A percentile compares a stretch with the other conserved stretches of the same genome.
phyloP scores from a whole-genome alignment of 2,888 invertebrate genomes.

The Physocephala rufipes region DNA sequence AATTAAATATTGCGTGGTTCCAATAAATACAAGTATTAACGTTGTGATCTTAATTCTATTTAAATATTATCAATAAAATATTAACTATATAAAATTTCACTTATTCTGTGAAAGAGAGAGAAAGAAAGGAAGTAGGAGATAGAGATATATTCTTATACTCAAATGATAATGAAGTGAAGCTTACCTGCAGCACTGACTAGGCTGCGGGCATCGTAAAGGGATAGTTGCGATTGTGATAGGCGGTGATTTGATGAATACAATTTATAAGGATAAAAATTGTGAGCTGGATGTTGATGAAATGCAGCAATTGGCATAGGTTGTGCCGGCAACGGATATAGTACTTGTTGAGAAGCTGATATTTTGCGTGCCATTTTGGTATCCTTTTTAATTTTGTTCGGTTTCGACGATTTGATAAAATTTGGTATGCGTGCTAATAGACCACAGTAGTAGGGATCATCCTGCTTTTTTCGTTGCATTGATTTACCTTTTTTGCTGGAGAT shows the following conservation, averaged over 20 bases:
- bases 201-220: constrained; percentile 64
- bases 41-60: constrained; percentile 35
- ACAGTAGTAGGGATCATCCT: constrained; percentile 77
- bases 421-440: constrained; percentile 75
- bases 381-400: constrained; percentile 54
- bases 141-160: background rate
- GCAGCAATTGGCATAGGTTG: constrained; percentile 63
- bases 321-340: constrained; percentile 49
- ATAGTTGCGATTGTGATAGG: constrained; percentile 63
- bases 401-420: constrained; percentile 72
- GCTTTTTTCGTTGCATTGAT: constrained; percentile 59
- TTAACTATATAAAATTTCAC: background rate
- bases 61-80: background rate
- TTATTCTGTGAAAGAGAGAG: constrained; percentile 52
- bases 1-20: background rate
- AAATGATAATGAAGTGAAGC: constrained; percentile 15
- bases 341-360: constrained; percentile 62
- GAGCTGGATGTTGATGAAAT: constrained; percentile 57
- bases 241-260: constrained; percentile 63
- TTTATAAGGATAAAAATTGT: constrained; percentile 61
- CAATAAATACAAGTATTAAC: background rate
- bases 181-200: constrained; percentile 63
- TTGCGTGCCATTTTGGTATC: constrained; percentile 62
- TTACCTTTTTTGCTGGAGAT: constrained; percentile 53
- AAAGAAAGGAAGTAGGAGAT: background rate